Conservation (phyloP, 1,140 invertebrate genomes). For the Caenorhabditis remanei region DNA sequence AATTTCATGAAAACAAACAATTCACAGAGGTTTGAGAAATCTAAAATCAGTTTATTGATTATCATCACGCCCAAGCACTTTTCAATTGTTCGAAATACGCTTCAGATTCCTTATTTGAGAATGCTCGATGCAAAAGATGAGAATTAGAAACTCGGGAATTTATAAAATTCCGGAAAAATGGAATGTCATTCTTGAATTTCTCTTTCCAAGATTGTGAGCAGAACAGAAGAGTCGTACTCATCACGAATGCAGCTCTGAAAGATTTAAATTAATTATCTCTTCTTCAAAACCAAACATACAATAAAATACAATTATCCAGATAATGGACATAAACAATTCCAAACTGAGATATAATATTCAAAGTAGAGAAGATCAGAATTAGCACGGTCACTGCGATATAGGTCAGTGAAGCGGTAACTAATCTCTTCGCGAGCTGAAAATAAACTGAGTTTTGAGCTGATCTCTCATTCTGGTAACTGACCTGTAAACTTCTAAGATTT, state of each 20-base stretch:
- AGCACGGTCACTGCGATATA: background rate
- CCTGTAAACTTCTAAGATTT: background rate
- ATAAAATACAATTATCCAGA: slow-evolving; percentile 10
- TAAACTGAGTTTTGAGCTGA: background rate
- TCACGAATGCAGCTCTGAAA: background rate
- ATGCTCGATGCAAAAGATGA: background rate
- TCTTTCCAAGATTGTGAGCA: background rate
- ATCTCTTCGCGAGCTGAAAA: background rate
- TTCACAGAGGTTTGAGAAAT: background rate
- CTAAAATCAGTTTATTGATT: background rate
- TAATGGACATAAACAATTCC: background rate
- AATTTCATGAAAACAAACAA: background rate
- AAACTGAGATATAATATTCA: background rate
- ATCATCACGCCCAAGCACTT: background rate
- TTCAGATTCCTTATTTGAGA: background rate
- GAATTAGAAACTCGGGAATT: background rate
- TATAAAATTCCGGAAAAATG: background rate
- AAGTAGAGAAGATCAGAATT: background rate
- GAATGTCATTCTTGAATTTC: background rate
- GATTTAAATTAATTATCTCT: background rate
- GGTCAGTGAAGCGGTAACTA: background rate
- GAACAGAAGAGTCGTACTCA: background rate
- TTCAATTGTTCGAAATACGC: slow-evolving; percentile 9
- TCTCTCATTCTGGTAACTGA: background rate
- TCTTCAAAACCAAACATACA: background rate